phyloP scores from a whole-genome alignment of 2,888 invertebrate genomes.

The Agrochola litura region DNA sequence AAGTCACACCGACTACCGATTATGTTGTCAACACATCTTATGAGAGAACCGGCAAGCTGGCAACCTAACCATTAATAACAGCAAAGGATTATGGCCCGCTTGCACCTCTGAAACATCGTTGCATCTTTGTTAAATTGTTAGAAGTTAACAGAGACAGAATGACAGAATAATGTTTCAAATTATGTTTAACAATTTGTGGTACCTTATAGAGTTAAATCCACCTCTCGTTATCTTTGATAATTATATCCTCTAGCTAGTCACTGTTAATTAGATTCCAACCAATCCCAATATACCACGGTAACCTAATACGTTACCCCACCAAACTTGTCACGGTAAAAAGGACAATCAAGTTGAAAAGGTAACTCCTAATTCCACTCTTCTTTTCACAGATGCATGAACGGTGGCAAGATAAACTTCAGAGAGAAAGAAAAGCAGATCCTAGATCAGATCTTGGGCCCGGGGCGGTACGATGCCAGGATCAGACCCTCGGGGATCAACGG shows the following conservation, averaged over 20 bases:
- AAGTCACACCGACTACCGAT: background rate
- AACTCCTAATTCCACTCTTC: background rate
- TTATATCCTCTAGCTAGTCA: background rate
- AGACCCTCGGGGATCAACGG: constrained; percentile 98
- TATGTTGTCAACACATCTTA: constrained; percentile 10
- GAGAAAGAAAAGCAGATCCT: constrained; percentile 98
- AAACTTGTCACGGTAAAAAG: background rate
- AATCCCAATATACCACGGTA: background rate
- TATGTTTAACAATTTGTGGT: background rate
- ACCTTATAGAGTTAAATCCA: background rate
- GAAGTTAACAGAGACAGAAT: background rate
- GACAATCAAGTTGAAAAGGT: background rate
- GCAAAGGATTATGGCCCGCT: background rate
- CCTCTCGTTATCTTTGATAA: background rate
- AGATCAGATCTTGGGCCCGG: constrained; percentile 97
- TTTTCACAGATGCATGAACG: constrained; percentile 93
- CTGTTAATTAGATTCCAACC: background rate
- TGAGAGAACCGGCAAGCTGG: background rate
- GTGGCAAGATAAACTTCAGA: constrained; percentile 95
- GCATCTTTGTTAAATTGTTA: background rate
- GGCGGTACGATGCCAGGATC: constrained; percentile 97
- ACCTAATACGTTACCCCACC: background rate
- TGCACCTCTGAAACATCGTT: background rate
- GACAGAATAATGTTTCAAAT: background rate
- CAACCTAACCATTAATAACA: constrained; percentile 1